These are phyloP conservation scores for Osmerus mordax DNA, from an alignment of 2,113 vertebrate species.

Conservation along the genomic window DNA sequence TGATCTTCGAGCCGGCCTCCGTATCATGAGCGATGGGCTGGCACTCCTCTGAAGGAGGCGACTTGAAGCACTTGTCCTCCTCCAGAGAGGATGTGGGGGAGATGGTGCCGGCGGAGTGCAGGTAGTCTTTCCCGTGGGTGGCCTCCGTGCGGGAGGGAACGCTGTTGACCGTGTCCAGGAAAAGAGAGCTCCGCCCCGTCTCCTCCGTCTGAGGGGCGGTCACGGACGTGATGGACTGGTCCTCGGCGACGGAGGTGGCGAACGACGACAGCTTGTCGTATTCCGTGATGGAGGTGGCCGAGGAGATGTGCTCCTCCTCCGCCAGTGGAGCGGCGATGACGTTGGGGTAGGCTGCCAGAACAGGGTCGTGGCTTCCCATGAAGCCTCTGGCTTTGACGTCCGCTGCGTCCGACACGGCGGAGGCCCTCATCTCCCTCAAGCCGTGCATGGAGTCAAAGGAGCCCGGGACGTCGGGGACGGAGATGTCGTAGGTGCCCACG, in stretches of 20 bases:
- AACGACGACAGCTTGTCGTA: conserved; percentile 97
- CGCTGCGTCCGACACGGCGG: conserved; percentile 54
- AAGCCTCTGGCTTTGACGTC: conserved; percentile 75
- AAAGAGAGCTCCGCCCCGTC: conserved; percentile 83
- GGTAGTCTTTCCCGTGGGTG: conserved; percentile 88
- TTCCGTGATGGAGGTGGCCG: conserved; percentile 95
- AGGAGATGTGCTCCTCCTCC: conserved; percentile 96
- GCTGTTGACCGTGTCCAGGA: conserved; percentile 86
- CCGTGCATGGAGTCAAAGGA: conserved; percentile 83
- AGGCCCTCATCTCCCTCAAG: conserved; percentile 72
- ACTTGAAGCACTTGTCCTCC: conserved; percentile 96
- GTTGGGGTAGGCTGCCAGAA: conserved; percentile 80
- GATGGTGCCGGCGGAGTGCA: conserved; percentile 94
- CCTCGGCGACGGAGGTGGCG: conserved; percentile 92
- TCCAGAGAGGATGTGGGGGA: conserved; percentile 96
- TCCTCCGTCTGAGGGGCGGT: conserved; percentile 93
- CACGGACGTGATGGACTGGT: conserved; percentile 90
- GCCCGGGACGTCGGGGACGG: conserved; percentile 80
- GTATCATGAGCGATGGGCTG: conserved; percentile 75
- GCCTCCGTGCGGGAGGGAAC: conserved; percentile 86
- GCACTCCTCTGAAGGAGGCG: conserved; percentile 90
- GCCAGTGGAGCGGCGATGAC: conserved; percentile 91
- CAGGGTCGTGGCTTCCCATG: conserved; percentile 71
- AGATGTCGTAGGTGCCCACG: conserved; percentile 78
- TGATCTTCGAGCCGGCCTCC: conserved; percentile 66